Evolutionary conservation across 2,797 vertebrate genomes (phyloP), one percentile per base, ranked within the genome.

Genomic region (Sphenodon punctatus): DNA sequence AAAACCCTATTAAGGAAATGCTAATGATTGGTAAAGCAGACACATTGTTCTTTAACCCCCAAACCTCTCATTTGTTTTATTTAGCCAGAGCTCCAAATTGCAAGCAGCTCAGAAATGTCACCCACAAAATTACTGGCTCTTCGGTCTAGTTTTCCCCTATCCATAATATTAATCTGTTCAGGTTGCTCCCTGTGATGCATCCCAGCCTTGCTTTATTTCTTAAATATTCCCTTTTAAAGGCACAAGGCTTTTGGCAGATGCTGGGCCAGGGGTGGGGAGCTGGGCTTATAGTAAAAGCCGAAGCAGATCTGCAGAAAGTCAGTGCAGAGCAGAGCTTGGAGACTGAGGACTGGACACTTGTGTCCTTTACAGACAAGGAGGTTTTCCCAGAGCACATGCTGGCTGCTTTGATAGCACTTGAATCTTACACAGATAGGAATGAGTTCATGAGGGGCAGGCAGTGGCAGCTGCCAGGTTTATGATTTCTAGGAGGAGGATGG

Each of bases 401-500:
- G 72, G 58, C 71, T 77, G 36, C 77, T 89, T 19, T 77, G 56
- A 85, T 75, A 83, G 66, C 45, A 3, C 12, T 49, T 60, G n/a
- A n/a, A n/a, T n/a, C n/a, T n/a, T n/a, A n/a, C n/a, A n/a, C 75
- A 85, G 86, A 88, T 48, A 89, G 60, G 68, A 38, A 78, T 3
- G 1, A 0, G 1, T 23, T 75, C 84, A 75, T 73, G 74, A 5
- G 8, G 17, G 36, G 56, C 78, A 27, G 59, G 66, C 45, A 67
- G 51, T 51, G 39, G 23, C 22, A 74, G 87, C 78, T 90, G 87
- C 86, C 87, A 89, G 73, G 7, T 32, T 84, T 82, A 4, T 70
- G 82, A 85, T 55, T 90, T 88, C 84, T 51, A 83, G 78, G 77
- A 78, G 75, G 75, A 80, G 73, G 30, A 53, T 36, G 43, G 58